Percentiles rank a stretch among this genome's conserved stretches.
Conservation (phyloP, 2,113 vertebrate species). For the Anoura caudifer region DNA sequence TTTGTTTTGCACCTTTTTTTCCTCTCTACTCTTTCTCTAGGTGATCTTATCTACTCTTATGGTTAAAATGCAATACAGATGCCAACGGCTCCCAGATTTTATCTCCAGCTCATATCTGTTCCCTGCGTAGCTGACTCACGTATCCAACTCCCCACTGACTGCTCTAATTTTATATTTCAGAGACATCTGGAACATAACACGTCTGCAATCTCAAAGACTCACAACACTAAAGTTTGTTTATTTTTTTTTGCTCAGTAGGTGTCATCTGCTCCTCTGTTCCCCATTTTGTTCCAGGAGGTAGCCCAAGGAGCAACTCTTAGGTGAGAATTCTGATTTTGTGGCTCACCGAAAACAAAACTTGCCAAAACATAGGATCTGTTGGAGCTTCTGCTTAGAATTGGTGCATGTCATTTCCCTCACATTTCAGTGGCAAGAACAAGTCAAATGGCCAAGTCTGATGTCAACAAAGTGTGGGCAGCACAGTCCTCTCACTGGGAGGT, state of each 20-base stretch:
- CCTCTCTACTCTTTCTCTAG: neutral
- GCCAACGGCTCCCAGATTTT: neutral
- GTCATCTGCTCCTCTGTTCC: neutral
- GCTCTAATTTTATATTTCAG: slow-evolving; percentile 18
- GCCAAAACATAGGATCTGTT: neutral
- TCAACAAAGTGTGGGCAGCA: neutral
- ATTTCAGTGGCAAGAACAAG: neutral
- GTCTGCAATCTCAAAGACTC: neutral
- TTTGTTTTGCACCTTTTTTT: neutral
- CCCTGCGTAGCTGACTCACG: neutral
- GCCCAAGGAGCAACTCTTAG: neutral
- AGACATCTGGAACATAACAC: neutral
- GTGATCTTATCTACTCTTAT: neutral
- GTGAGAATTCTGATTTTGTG: neutral
- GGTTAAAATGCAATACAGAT: neutral
- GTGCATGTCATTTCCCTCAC: neutral
- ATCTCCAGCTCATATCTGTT: neutral
- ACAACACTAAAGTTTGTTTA: neutral
- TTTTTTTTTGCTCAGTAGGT: neutral
- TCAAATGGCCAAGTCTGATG: neutral
- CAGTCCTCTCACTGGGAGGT: neutral
- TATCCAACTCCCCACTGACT: neutral
- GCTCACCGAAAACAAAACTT: neutral
- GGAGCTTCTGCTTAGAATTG: neutral
- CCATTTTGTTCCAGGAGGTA: neutral